Percentiles rank a stretch among this genome's conserved stretches.
These are phyloP conservation scores for Axinella damicornis DNA, from an alignment of 37 sponge, comb jelly and placozoan species.

Conservation along the genomic window DNA sequence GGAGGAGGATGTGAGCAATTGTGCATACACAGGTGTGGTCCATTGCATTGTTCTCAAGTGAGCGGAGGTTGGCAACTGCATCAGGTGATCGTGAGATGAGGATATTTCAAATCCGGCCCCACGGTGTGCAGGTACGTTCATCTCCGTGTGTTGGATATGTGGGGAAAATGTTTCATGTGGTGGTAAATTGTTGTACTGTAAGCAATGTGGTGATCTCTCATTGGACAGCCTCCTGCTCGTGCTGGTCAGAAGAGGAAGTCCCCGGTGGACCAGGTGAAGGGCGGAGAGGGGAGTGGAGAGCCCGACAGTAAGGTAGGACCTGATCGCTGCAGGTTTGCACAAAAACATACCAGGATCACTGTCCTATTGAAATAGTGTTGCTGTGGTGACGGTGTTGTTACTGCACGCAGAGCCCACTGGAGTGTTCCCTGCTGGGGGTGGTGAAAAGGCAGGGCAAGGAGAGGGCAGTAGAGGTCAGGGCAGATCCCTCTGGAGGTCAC, in stretches of 20 bases:
- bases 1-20: background rate
- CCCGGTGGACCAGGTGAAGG: too few relatives aligned
- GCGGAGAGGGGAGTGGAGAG: too few relatives aligned
- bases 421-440: slow-evolving; percentile 43
- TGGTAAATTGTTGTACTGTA: background rate
- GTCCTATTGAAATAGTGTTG: too few relatives aligned
- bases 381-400: background rate
- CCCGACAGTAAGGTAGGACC: too few relatives aligned
- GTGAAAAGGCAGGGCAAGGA: slow-evolving; percentile 56
- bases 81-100: slow-evolving; percentile 62
- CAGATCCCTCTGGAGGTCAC: slow-evolving; percentile 20
- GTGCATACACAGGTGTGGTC: slow-evolving; percentile 53
- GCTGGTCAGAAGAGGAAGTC: too few relatives aligned
- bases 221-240: too few relatives aligned
- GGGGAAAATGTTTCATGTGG: background rate
- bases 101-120: slow-evolving; percentile 44
- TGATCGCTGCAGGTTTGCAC: too few relatives aligned
- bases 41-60: slow-evolving; percentile 39
- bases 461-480: slow-evolving; percentile 11
- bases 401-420: slow-evolving; percentile 11
- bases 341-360: too few relatives aligned
- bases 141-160: too few relatives aligned
- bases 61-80: slow-evolving; percentile 70
- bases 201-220: too few relatives aligned
- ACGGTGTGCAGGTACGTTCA: too few relatives aligned